A percentile compares a stretch with the other conserved stretches of the same genome.
These are phyloP conservation scores for Takifugu bimaculatus DNA, from an alignment of 2,113 vertebrate genomes.

Conservation along the genomic window DNA sequence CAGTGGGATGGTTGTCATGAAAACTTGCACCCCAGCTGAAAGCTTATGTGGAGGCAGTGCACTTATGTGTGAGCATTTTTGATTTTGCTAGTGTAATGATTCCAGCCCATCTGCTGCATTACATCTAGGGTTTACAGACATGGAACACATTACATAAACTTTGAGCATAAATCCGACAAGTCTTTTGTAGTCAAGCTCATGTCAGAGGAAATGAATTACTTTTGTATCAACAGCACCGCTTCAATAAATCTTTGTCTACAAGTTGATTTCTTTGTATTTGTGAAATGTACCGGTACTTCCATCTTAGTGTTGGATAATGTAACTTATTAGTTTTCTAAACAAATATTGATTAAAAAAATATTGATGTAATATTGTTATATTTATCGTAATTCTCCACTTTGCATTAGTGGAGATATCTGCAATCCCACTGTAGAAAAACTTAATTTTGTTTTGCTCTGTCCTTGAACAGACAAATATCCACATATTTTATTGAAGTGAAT, in stretches of 20 bases:
- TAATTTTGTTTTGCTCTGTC: too few relatives aligned
- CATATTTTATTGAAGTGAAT: too few relatives aligned
- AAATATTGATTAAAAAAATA: too few relatives aligned
- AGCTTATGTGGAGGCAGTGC: background rate
- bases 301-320: too few relatives aligned
- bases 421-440: too few relatives aligned
- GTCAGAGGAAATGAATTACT: constrained; percentile 12
- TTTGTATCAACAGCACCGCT: background rate
- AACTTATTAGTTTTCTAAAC: too few relatives aligned
- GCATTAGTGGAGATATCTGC: too few relatives aligned
- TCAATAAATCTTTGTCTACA: too few relatives aligned
- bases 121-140: constrained; percentile 41
- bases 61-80: constrained; percentile 20
- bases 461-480: too few relatives aligned
- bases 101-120: constrained; percentile 47
- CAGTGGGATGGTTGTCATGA: constrained; percentile 13
- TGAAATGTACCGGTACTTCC: too few relatives aligned
- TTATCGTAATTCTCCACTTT: too few relatives aligned
- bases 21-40: constrained; percentile 29
- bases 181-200: background rate
- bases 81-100: constrained; percentile 19
- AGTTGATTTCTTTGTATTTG: too few relatives aligned
- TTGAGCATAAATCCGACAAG: constrained; percentile 33
- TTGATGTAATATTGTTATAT: background rate
- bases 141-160: constrained; percentile 37